Evolutionary conservation across 2,113 vertebrate species (phyloP).

Genomic region (Corvus cornix): DNA sequence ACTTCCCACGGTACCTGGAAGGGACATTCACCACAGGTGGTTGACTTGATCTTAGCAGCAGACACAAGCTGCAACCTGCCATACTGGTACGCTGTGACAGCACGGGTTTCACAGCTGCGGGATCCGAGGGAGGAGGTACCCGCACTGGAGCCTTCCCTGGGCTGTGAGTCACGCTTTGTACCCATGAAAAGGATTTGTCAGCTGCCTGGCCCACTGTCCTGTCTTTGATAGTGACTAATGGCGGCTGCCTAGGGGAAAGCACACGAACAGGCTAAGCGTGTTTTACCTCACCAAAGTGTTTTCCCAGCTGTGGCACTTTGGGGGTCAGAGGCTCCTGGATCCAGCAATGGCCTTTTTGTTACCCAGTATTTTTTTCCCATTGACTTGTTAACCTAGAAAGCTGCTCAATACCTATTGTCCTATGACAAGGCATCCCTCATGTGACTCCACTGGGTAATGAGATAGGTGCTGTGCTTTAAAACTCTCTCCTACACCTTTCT

Average conservation of each 20-base stretch:
- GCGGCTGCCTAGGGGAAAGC: not conserved
- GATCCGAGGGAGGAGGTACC: not conserved
- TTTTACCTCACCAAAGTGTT: not conserved
- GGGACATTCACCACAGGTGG: not conserved
- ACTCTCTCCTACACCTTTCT: not conserved
- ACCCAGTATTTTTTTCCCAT: not conserved
- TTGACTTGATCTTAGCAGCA: not conserved
- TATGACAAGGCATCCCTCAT: not conserved
- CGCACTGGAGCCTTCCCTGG: not conserved
- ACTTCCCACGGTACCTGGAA: not conserved
- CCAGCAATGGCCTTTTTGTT: not conserved
- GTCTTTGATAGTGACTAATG: constrained; percentile 13
- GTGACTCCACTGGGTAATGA: not conserved
- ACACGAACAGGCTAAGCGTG: not conserved
- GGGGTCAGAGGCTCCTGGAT: not conserved
- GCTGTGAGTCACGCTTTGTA: constrained; percentile 1
- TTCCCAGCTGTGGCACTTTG: not conserved
- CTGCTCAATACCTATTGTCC: not conserved
- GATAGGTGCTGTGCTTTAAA: not conserved
- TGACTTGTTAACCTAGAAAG: not conserved
- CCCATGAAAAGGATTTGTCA: constrained; percentile 11
- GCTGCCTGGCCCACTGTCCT: constrained; percentile 19
- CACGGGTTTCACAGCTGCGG: not conserved
- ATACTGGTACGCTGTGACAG: not conserved
- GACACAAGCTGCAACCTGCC: not conserved